Evolutionary conservation across 30 jellyfish, hydroid and myxozoan genomes (phyloP), one percentile per base, ranked within the genome.

Genomic region (Hydractinia echinata): DNA sequence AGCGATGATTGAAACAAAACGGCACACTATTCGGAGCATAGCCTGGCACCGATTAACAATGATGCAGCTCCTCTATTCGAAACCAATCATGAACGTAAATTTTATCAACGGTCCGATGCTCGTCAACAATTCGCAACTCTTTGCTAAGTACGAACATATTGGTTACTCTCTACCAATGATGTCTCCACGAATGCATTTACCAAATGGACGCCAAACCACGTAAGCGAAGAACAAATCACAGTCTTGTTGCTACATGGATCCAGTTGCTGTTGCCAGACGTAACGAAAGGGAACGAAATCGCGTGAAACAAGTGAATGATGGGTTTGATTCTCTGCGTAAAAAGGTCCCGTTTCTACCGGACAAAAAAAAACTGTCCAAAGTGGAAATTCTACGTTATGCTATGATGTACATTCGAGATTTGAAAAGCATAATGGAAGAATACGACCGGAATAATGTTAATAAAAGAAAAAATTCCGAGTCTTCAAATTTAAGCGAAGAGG

Each of bases 241-340:
- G 97, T 69, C 76, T 91, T 11, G 97, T 91, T 15, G 87, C 97
- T 11, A 91, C 94, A 50, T 91, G 97, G 97, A 91, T 71, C 97
- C 97, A 9, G 95, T 74, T n/a, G 97, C 97, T 0, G 97, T 91
- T 44, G 97, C 97, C 64, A 68, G 96, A 18, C 74, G 97, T 9
- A 91, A 91, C 77, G 97, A 91, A 68, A 88, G 97, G 18, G 97
- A 91, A 76, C 88, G 97, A 66, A 91, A 91, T 83, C 85, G 97
- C 55, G 97, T 91, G 49, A 86, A 86, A 79, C 97, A 91, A 76
- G 97, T 91, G 19, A 91, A 91, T 55, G 97, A 91, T 30, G 97
- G 97, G 5, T 91, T 91, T 76, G 95, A 86, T 66, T 96, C 79
- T 69, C 81, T 91, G 76, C 60, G 96, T 54, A 86, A 91, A 67